phyloP scores from a whole-genome alignment of 2,113 vertebrate genomes.

The Cheirogaleus medius region DNA sequence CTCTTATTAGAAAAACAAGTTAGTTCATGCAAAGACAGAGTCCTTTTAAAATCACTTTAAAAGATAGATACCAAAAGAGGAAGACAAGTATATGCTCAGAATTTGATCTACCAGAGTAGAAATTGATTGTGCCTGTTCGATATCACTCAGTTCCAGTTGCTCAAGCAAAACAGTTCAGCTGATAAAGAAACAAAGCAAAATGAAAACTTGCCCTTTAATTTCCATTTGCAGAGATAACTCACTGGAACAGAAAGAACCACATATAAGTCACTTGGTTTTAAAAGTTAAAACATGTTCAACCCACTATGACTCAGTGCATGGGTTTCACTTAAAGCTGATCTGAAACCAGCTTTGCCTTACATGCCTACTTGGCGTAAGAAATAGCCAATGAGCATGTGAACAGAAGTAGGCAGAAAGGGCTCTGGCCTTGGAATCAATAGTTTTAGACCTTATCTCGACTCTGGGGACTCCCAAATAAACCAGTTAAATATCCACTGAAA shows the following conservation, averaged over 20 bases:
- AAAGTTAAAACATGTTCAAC: background rate
- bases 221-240: background rate
- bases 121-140: background rate
- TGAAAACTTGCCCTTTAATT: background rate
- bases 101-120: background rate
- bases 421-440: background rate
- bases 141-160: background rate
- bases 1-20: slow-evolving; percentile 7
- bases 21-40: background rate
- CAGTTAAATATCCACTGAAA: background rate
- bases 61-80: background rate
- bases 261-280: background rate
- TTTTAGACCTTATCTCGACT: background rate
- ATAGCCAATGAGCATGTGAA: background rate
- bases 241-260: background rate
- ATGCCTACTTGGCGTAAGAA: background rate
- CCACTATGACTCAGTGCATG: background rate
- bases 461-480: background rate
- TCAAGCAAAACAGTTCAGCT: background rate
- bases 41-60: slow-evolving; percentile 30
- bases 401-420: background rate
- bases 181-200: background rate
- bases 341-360: background rate
- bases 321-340: background rate
- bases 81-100: background rate